These are phyloP conservation scores for Ceuthmochares aereus DNA, from an alignment of 2,113 vertebrate genomes.

Conservation along the genomic window DNA sequence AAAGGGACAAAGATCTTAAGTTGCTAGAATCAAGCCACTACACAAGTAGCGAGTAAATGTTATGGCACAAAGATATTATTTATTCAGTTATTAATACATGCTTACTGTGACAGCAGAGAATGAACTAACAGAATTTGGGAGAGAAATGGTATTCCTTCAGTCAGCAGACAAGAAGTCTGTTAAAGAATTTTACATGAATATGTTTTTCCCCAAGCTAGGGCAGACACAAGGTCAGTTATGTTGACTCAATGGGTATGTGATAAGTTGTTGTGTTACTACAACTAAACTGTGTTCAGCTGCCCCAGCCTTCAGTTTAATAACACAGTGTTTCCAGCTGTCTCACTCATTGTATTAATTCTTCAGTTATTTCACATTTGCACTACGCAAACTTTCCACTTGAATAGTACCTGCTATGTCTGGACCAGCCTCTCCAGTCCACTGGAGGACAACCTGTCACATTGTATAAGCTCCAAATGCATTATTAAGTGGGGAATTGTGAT, in stretches of 20 bases:
- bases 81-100: neutral
- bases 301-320: neutral
- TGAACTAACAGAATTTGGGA: neutral
- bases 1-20: neutral
- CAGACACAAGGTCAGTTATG: neutral
- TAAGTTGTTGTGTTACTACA: neutral
- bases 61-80: neutral
- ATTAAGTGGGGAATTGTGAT: neutral
- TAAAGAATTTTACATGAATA: neutral
- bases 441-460: neutral
- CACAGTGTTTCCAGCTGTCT: neutral
- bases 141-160: neutral
- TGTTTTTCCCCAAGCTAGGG: neutral
- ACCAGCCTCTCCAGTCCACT: neutral
- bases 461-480: neutral
- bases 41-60: neutral
- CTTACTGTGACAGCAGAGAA: neutral
- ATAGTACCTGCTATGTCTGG: neutral
- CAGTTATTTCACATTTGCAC: neutral
- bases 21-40: neutral
- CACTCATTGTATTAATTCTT: neutral
- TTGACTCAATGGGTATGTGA: neutral
- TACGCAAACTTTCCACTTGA: neutral
- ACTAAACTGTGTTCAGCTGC: neutral
- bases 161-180: neutral